phyloP scores from a whole-genome alignment of 2,113 vertebrate genomes.

The Nothoprocta pentlandii region DNA sequence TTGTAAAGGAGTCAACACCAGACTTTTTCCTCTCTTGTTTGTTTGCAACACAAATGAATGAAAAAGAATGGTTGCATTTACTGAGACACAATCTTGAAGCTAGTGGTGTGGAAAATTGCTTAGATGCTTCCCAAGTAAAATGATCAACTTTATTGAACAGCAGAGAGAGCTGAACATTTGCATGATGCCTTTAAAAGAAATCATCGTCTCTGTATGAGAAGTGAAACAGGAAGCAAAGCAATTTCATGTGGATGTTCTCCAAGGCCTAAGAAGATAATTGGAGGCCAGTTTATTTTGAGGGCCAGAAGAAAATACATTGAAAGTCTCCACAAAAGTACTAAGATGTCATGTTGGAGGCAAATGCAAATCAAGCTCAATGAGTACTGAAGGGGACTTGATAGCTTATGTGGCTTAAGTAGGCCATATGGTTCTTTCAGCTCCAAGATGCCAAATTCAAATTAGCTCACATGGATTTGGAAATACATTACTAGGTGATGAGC shows the following conservation, averaged over 20 bases:
- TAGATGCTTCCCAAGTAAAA: conserved; percentile 49
- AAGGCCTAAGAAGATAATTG: conserved; percentile 16
- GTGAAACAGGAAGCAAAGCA: neutral
- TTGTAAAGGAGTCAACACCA: neutral
- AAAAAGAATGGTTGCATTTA: neutral
- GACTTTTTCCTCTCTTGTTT: conserved; percentile 6
- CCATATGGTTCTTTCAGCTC: neutral
- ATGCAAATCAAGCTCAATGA: neutral
- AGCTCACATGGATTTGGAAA: rapidly evolving
- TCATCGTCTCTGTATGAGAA: neutral
- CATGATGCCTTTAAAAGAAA: conserved; percentile 28
- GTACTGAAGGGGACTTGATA: neutral
- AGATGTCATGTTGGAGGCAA: neutral
- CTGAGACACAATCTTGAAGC: conserved; percentile 46
- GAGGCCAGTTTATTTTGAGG: neutral
- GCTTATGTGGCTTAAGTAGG: neutral
- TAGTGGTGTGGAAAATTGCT: conserved; percentile 68
- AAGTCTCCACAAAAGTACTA: neutral
- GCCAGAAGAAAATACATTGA: neutral
- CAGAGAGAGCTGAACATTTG: conserved; percentile 40
- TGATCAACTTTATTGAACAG: conserved; percentile 67
- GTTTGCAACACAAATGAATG: neutral
- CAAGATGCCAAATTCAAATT: rapidly evolving
- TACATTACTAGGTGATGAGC: rapidly evolving
- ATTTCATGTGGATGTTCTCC: neutral